phyloP scores from a whole-genome alignment of 37 sponge, comb jelly and placozoan species.

The Lycopodina hypogea region DNA sequence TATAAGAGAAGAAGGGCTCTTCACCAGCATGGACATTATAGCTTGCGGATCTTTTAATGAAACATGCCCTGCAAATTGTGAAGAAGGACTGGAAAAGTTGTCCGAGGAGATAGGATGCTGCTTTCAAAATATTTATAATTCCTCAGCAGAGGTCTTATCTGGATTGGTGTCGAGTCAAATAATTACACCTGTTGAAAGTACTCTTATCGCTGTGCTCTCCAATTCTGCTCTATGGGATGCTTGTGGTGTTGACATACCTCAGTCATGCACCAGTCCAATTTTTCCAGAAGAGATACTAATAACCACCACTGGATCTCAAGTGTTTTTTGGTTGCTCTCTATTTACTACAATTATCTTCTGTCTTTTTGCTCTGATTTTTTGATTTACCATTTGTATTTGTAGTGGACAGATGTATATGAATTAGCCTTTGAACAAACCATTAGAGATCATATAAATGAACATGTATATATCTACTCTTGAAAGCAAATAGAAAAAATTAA shows the following conservation, averaged over 20 bases:
- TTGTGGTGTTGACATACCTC: not conserved
- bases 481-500: too few relatives aligned
- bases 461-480: too few relatives aligned
- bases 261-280: not conserved
- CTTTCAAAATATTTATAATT: not conserved
- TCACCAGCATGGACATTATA: not conserved
- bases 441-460: too few relatives aligned
- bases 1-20: not conserved
- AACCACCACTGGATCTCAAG: not conserved
- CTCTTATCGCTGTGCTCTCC: not conserved
- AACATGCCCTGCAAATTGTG: constrained; percentile 8
- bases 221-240: not conserved
- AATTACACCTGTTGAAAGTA: too few relatives aligned
- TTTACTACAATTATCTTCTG: too few relatives aligned
- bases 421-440: too few relatives aligned
- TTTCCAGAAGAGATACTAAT: not conserved
- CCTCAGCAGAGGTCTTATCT: not conserved
- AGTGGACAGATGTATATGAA: too few relatives aligned
- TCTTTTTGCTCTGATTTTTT: too few relatives aligned
- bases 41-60: not conserved
- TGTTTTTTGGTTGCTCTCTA: not conserved
- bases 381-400: too few relatives aligned
- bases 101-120: not conserved
- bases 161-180: too few relatives aligned
- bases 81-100: not conserved